A percentile compares a stretch with the other conserved stretches of the same genome.
Evolutionary conservation across 2,797 vertebrate species (phyloP).

Genomic region (Lacerta agilis): DNA sequence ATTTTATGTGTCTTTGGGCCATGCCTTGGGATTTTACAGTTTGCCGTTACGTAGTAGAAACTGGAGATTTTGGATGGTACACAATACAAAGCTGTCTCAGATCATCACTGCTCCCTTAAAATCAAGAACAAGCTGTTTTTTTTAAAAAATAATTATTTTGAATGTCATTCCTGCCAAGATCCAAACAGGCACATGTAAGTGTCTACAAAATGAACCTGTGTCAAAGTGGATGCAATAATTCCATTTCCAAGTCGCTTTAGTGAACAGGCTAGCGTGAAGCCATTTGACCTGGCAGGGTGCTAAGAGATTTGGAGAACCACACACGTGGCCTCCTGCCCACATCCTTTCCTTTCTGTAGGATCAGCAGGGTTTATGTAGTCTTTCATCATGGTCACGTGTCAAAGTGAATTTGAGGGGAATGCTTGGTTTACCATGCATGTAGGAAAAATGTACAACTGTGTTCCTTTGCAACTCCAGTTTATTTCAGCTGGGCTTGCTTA

Average conservation of each 20-base stretch:
- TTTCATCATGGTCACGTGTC: neutral
- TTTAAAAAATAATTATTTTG: too few species aligned
- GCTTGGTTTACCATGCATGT: neutral
- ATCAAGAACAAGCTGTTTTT: neutral
- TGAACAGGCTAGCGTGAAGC: neutral
- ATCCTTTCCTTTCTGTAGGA: neutral
- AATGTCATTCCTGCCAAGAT: neutral
- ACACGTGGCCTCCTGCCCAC: neutral
- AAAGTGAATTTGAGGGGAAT: neutral
- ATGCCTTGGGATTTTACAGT: neutral
- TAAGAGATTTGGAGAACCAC: neutral
- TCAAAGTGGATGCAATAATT: neutral
- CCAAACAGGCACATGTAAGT: neutral
- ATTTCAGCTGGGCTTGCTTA: neutral
- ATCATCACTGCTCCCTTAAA: neutral
- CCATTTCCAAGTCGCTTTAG: neutral
- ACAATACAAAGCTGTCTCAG: neutral
- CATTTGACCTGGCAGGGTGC: accelerated
- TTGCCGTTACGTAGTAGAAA: neutral
- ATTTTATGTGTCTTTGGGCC: neutral
- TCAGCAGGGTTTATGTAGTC: neutral
- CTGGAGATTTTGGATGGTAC: neutral
- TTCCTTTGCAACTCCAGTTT: neutral
- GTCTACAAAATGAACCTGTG: neutral
- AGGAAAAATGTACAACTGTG: neutral